A percentile compares a stretch with the other conserved stretches of the same genome.
These are phyloP conservation scores for Torymus auratus DNA, from an alignment of 2,888 invertebrate genomes.

Conservation along the genomic window DNA sequence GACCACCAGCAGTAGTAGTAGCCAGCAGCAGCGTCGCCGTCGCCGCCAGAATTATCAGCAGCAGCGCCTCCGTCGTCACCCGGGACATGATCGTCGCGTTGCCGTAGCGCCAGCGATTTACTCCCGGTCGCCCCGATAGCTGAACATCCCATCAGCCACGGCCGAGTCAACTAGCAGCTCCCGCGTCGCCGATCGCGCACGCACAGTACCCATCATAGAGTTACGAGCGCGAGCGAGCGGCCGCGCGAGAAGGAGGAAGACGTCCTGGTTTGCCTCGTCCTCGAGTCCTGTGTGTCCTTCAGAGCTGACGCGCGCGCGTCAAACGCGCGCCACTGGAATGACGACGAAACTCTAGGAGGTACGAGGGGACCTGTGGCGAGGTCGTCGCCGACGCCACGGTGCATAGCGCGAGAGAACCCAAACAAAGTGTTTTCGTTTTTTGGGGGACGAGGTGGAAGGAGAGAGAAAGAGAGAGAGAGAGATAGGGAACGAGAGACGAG, in stretches of 20 bases:
- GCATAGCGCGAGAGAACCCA: background rate
- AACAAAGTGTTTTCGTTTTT: constrained; percentile 41
- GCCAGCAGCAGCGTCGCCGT: constrained; percentile 10
- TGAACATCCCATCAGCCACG: too few relatives aligned
- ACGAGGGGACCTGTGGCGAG: background rate
- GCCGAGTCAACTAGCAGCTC: too few relatives aligned
- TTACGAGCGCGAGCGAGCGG: background rate
- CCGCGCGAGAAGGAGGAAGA: background rate
- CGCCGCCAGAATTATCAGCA: background rate
- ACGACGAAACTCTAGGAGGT: constrained; percentile 40
- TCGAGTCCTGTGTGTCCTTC: constrained; percentile 7
- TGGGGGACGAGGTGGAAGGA: constrained; percentile 5
- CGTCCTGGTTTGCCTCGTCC: background rate
- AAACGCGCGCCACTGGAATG: constrained; percentile 11
- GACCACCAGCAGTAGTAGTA: constrained; percentile 10
- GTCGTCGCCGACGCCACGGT: background rate
- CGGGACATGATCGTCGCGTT: constrained; percentile 1
- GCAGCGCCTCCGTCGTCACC: background rate
- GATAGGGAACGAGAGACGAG: background rate
- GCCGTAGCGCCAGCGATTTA: constrained; percentile 18
- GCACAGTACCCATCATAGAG: background rate
- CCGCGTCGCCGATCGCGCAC: too few relatives aligned
- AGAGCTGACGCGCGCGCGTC: background rate
- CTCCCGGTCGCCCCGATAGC: too few relatives aligned
- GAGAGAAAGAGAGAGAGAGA: constrained; percentile 21